Evolutionary conservation across 2,888 invertebrate species (phyloP), one percentile per base, ranked within the genome.

Genomic region (Podabrus alpinus): DNA sequence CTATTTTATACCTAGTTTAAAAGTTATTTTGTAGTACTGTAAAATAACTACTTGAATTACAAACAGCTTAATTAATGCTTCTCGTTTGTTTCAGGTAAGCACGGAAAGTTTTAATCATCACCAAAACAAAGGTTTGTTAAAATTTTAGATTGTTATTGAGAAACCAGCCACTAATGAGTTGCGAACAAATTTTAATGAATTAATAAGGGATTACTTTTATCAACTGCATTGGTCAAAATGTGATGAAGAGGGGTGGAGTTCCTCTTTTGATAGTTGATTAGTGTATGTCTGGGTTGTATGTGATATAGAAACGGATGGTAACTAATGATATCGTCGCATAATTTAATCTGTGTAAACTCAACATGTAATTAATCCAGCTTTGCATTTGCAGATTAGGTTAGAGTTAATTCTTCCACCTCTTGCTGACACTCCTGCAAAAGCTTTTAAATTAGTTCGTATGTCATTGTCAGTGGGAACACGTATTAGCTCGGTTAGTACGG

Each of bases 391-490:
- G 67, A 71, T 75, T 71, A 29, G 24, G 66, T 70, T 73, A 75
- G 59, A 68, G 60, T 72, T 66, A 69, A 72, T 72, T 72, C 72
- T 68, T 70, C 67, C 61, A 72, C 62, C 69, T 72, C 68, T 29
- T 60, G 62, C 67, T 72, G 67, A 72, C 72, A 68, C 69, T 70
- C 59, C 45, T 73, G 66, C 72, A 66, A 64, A 66, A 67, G 75
- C 69, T 77, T 80, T 80, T 79, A 80, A 79, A 80, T 80, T 80
- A 80, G 80, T 78, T 75, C 70, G 74, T 80, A 80, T 80, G 79
- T 80, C 79, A 79, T 80, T 80, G 80, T 80, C 80, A 80, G 80
- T 77, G 78, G 73, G 70, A 74, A 79, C 80, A 79, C 80, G 79
- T 79, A 76, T 73, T 69, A 75, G 75, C 73, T 77, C 62, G 75